A percentile compares a stretch with the other conserved stretches of the same genome.
Conservation (phyloP, 2,888 invertebrate species). For the Branchipolynoe longqiensis region DNA sequence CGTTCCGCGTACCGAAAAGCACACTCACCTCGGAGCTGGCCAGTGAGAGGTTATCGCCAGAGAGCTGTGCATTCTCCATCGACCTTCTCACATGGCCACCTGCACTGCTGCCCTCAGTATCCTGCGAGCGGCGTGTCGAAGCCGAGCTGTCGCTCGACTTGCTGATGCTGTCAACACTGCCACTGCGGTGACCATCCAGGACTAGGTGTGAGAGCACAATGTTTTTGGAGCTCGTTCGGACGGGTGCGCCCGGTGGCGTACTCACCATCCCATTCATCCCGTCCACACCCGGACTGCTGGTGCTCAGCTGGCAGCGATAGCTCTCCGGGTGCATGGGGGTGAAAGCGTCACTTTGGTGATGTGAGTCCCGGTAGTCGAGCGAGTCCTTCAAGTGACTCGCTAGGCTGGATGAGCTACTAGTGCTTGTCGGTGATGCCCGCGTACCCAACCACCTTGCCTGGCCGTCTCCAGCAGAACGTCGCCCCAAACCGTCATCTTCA, state of each 20-base stretch:
- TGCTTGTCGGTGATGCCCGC: background rate
- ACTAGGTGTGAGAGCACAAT: conserved; percentile 50
- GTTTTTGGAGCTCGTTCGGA: conserved; percentile 59
- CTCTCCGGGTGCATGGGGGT: background rate
- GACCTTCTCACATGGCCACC: conserved; percentile 1
- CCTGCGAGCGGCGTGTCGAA: conserved; percentile 10
- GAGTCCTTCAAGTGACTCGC: background rate
- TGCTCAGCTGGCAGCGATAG: background rate
- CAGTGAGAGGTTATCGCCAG: conserved; percentile 13
- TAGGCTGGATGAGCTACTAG: background rate
- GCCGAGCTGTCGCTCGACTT: conserved; percentile 53
- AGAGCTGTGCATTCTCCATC: background rate
- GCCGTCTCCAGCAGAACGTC: conserved; percentile 14
- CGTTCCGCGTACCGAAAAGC: background rate
- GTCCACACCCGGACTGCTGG: background rate
- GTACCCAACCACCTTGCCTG: conserved; percentile 37
- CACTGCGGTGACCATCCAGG: background rate
- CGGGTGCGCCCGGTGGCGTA: conserved; percentile 31
- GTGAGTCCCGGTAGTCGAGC: conserved; percentile 32
- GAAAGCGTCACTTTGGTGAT: background rate
- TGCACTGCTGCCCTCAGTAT: background rate
- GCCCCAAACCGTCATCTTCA: conserved; percentile 36
- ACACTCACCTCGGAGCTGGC: background rate
- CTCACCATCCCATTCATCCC: background rate
- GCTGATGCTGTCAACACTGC: conserved; percentile 55